These are phyloP conservation scores for Batillaria attramentaria DNA, from an alignment of 1,140 invertebrate species.

Conservation along the genomic window DNA sequence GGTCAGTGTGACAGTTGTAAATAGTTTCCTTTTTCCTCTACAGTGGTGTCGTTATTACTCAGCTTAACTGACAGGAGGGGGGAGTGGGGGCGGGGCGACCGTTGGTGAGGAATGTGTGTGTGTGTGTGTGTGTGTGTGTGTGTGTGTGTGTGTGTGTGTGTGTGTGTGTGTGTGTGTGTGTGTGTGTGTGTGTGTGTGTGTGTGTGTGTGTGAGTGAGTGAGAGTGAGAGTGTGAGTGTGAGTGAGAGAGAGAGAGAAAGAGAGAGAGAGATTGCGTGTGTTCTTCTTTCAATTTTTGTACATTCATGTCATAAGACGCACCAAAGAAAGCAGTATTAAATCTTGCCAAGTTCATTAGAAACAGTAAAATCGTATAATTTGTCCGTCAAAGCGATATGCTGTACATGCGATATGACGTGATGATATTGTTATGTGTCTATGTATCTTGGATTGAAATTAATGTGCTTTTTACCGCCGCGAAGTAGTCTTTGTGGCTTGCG, in stretches of 20 bases:
- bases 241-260: background rate
- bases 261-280: background rate
- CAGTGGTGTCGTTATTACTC: too few species aligned
- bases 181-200: conserved; percentile 12
- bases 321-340: background rate
- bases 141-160: too few species aligned
- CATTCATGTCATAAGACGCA: background rate
- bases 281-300: background rate
- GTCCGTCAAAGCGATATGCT: background rate
- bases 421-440: background rate
- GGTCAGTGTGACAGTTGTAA: too few species aligned
- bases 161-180: conserved; percentile 3
- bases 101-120: too few species aligned
- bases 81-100: too few species aligned
- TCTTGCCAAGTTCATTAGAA: background rate
- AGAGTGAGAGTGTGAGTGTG: background rate
- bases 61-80: too few species aligned
- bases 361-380: background rate
- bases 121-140: too few species aligned
- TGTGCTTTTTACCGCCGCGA: too few species aligned
- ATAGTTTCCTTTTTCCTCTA: too few species aligned
- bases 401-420: background rate
- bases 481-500: too few species aligned
- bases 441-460: too few species aligned
- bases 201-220: background rate